Evolutionary conservation across 53 echinoderm and acorn worm species (phyloP), one percentile per base, ranked within the genome.

Genomic region (Hippasteria phrygiana): DNA sequence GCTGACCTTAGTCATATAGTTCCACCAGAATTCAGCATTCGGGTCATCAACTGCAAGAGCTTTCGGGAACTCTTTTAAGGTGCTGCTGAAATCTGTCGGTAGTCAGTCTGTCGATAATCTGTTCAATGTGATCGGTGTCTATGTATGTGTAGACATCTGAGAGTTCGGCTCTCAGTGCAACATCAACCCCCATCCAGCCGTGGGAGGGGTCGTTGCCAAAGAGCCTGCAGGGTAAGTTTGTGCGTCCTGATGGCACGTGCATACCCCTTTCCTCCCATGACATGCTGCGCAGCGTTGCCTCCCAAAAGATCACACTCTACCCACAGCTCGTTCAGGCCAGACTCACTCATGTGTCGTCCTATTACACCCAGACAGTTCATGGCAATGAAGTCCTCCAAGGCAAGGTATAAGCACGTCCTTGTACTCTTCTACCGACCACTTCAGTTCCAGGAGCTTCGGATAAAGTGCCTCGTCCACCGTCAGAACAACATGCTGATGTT

Each of bases 141-240:
- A 14, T 48, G n/a, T 8, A 48, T 48, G 8, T 14, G 8, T 10
- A 48, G 14, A 10, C 14, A 14, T 14, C 14, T 14, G 8, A 14
- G 8, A 48, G 48, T 48, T 48, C 14, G 8, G 7, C 17, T 18
- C 5, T 62, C 4, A 6, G 31, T 35, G 27, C 69, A 6, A 5
- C 31, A 34, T 69, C 69, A 6, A 35, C 4, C 27, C 33, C 32
- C 10, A 33, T 12, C 6, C 6, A 69, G 18, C 31, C 4, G 4
- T 69, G 69, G 69, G 4, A 69, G 18, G 4, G 31, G 18, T 12
- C 27, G 31, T 33, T 34, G 90, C 90, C 93, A 90, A 56, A 93
- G 47, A 33, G 90, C 93, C 38, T 93, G 87, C 14, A 65, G 27
- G 40, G 93, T 90, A 16, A 90, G 42, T 33, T 93, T 93, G 69